phyloP scores from a whole-genome alignment of 2,888 invertebrate genomes.

The Caenorhabditis drosophilae region DNA sequence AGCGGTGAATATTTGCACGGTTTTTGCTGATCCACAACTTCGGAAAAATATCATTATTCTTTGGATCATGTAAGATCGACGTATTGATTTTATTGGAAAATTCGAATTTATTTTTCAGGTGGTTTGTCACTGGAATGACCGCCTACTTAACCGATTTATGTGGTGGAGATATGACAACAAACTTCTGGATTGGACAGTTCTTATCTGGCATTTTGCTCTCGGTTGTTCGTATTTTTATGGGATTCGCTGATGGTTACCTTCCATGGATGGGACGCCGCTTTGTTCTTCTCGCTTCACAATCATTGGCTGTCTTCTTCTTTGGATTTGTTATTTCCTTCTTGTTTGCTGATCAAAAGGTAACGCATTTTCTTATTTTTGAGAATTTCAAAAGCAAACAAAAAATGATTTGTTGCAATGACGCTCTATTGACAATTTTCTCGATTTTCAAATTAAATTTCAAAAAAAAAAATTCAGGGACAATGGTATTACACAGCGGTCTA shows the following conservation, averaged over 20 bases:
- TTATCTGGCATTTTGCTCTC: constrained; percentile 45
- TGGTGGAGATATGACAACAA: constrained; percentile 50
- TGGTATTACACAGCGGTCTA: constrained; percentile 50
- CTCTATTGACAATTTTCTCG: neutral
- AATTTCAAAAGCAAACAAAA: neutral
- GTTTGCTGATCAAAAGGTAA: constrained; percentile 35
- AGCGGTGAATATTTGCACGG: constrained; percentile 33
- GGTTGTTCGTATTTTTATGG: constrained; percentile 41
- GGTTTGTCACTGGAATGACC: constrained; percentile 51
- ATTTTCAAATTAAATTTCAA: no score
- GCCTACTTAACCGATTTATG: constrained; percentile 48
- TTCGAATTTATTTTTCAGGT: constrained; percentile 26
- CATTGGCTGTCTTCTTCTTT: constrained; percentile 42
- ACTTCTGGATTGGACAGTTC: constrained; percentile 55
- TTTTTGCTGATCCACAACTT: constrained; percentile 40
- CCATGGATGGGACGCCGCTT: constrained; percentile 51
- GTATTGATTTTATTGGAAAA: neutral
- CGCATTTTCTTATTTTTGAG: neutral
- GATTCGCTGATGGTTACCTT: constrained; percentile 43
- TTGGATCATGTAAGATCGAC: constrained; percentile 45
- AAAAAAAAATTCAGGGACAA: constrained; percentile 26
- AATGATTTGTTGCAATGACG: neutral
- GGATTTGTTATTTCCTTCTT: constrained; percentile 43
- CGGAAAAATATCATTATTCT: constrained; percentile 47
- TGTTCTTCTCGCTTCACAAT: constrained; percentile 43